A percentile compares a stretch with the other conserved stretches of the same genome.
These are phyloP conservation scores for Barbus barbus DNA, from an alignment of 2,113 vertebrate species.

Conservation along the genomic window DNA sequence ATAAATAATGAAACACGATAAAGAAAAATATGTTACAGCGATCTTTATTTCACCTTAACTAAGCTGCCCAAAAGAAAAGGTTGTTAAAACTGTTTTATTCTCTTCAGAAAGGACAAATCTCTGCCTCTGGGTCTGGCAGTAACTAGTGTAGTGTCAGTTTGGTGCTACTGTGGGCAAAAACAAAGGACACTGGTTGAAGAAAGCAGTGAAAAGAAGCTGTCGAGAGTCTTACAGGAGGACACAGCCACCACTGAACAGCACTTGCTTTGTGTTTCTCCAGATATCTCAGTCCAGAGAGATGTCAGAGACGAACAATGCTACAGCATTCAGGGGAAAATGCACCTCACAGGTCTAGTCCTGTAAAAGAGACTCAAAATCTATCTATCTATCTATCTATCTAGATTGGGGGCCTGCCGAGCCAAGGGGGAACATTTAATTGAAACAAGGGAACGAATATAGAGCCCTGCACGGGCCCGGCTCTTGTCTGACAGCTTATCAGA, in stretches of 20 bases:
- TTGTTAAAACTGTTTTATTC: background rate
- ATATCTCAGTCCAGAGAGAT: background rate
- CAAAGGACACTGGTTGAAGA: background rate
- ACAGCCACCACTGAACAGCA: background rate
- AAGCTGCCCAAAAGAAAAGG: background rate
- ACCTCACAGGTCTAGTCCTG: background rate
- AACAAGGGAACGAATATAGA: too few species aligned
- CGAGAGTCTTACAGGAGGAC: background rate
- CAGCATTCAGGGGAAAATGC: background rate
- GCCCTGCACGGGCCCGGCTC: too few species aligned
- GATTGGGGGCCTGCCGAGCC: too few species aligned
- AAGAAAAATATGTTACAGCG: background rate
- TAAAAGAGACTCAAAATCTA: background rate
- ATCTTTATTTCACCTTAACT: background rate
- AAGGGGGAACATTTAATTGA: too few species aligned
- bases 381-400: background rate
- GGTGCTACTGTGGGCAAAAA: constrained; percentile 7
- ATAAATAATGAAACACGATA: constrained; percentile 5
- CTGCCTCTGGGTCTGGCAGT: background rate
- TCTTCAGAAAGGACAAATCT: constrained; percentile 6
- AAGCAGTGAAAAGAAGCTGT: background rate
- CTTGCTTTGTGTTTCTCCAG: constrained; percentile 3
- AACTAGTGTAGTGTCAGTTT: background rate
- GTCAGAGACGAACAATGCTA: background rate
- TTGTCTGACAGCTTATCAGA: too few species aligned